phyloP scores from a whole-genome alignment of 2,113 vertebrate species.

The Sterna hirundo region DNA sequence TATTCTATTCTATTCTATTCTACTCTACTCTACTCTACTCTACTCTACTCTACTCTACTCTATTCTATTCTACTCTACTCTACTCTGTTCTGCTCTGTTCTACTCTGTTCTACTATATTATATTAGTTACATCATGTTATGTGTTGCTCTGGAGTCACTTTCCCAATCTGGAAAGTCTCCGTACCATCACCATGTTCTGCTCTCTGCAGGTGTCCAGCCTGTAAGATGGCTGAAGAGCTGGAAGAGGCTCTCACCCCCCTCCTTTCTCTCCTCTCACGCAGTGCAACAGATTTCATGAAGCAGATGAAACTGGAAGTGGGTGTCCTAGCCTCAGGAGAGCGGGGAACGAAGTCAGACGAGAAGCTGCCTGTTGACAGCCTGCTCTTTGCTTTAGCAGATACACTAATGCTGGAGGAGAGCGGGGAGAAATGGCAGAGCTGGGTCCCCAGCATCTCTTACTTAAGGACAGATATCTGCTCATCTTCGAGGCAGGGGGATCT shows the following conservation, averaged over 20 bases:
- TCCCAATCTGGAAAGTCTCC: not conserved
- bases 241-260: not conserved
- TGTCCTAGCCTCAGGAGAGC: not conserved
- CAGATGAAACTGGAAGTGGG: not conserved
- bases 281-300: not conserved
- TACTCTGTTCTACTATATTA: not conserved
- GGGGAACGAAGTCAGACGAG: not conserved
- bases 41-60: not conserved
- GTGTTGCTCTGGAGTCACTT: not conserved
- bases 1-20: no score
- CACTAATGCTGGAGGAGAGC: rapidly evolving
- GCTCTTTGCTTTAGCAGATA: not conserved
- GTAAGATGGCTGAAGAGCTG: not conserved
- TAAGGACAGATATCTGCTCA: not conserved
- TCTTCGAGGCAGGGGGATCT: not conserved
- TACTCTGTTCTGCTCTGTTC: not conserved
- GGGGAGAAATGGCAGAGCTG: not conserved
- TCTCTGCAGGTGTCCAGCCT: not conserved
- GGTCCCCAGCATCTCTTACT: not conserved
- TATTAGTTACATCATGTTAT: not conserved
- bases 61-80: no score
- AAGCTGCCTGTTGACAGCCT: not conserved
- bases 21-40: not conserved
- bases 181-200: not conserved
- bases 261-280: not conserved